Evolutionary conservation across 2,888 invertebrate genomes (phyloP), one percentile per base, ranked within the genome.

Genomic region (Schrankia costaestrigalis): DNA sequence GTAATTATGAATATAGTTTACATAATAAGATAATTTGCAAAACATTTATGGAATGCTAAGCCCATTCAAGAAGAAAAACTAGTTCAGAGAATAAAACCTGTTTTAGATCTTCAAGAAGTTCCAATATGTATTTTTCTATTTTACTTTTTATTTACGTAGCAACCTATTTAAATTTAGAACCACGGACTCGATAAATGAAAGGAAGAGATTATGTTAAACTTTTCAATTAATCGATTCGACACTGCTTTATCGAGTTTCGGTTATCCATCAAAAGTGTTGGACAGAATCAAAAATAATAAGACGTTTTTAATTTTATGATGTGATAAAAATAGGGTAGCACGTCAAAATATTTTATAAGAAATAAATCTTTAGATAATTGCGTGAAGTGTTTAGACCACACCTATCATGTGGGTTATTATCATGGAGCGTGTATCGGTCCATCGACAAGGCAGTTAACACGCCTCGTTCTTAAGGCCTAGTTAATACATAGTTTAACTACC

Each of bases 371-470:
- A 36, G 36, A 56, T 70, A 60, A 67, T 65, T 63, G 44, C 50
- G 38, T 44, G 26, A 37, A 42, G 44, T 45, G 46, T n/a, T n/a
- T 36, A 45, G 64, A 71, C 68, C 74, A 71, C 73, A 72, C 72
- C 71, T 65, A 63, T 63, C 52, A 56, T 41, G 35, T 46, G 42
- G 48, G 41, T 52, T 62, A 63, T 63, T 64, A 66, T 56, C 56
- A 59, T 65, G 49, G 51, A 40, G 48, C 38, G 52, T 58, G 44
- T 58, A 68, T 63, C 57, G 55, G 47, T 44, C 46, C 56, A 68
- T 67, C 63, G 67, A 63, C 65, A 62, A 55, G 53, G 56, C 65
- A 63, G 75, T 75, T 75, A 76, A 70, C 67, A 62, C 63, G 43
- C 54, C 47, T 39, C 38, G 31, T 29, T 41, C 30, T 59, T 59